Percentiles rank a stretch among this genome's conserved stretches.
Evolutionary conservation across 2,888 invertebrate genomes (phyloP).

Genomic region (Athalia rosae): DNA sequence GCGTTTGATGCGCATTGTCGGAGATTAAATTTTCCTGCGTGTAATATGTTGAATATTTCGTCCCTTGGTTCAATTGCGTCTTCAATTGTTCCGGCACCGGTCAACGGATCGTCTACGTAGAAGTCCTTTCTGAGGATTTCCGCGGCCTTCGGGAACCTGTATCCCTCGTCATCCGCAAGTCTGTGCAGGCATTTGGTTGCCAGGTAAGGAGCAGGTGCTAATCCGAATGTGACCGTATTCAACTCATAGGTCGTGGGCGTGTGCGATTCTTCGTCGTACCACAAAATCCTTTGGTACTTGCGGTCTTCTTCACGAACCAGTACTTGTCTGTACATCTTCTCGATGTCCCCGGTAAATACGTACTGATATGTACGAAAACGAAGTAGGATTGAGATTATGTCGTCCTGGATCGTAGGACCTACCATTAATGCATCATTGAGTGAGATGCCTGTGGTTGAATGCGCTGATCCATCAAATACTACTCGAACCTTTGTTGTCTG

Average conservation of each 20-base stretch:
- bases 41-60: constrained; percentile 47
- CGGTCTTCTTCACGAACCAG: constrained; percentile 49
- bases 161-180: constrained; percentile 52
- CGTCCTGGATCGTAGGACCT: constrained; percentile 56
- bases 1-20: constrained; percentile 54
- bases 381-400: constrained; percentile 52
- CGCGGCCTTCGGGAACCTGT: constrained; percentile 40
- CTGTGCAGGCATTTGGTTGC: constrained; percentile 54
- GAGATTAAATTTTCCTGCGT: constrained; percentile 48
- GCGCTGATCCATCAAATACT: constrained; percentile 56
- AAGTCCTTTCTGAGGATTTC: constrained; percentile 49
- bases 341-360: constrained; percentile 59
- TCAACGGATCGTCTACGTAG: constrained; percentile 58
- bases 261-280: constrained; percentile 51
- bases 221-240: constrained; percentile 50
- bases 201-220: constrained; percentile 55
- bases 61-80: constrained; percentile 49
- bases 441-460: constrained; percentile 47
- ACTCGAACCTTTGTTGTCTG: constrained; percentile 55
- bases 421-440: constrained; percentile 51
- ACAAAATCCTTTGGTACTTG: constrained; percentile 25
- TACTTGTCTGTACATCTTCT: constrained; percentile 59
- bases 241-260: constrained; percentile 49
- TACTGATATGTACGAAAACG: constrained; percentile 53
- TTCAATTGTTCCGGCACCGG: constrained; percentile 50